Percentiles rank a stretch among this genome's conserved stretches.
Conservation (phyloP, 1,140 invertebrate species). For the Listronotus bonariensis region DNA sequence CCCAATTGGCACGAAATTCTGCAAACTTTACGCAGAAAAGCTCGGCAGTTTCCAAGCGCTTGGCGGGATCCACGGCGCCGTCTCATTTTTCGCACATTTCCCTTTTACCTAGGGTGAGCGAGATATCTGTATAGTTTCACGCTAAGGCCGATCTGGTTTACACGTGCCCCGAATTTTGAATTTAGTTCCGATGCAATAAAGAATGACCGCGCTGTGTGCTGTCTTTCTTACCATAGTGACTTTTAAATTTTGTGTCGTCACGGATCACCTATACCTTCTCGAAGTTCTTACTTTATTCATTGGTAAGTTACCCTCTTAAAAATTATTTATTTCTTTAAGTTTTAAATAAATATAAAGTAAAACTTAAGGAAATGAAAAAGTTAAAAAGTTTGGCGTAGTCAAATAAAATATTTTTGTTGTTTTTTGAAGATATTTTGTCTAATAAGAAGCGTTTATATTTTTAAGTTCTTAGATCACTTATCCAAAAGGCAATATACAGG, state of each 20-base stretch:
- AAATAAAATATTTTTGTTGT: no score
- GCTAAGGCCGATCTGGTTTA: conserved; percentile 8
- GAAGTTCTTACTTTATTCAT: conserved; percentile 11
- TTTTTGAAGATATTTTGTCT: no score
- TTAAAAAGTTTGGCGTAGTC: no score
- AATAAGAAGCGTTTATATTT: no score
- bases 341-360: not conserved
- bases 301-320: conserved; percentile 7
- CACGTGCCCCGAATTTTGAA: conserved; percentile 22
- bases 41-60: conserved; percentile 28
- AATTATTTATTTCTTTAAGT: not conserved
- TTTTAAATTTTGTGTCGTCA: conserved; percentile 29
- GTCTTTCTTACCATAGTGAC: conserved; percentile 21
- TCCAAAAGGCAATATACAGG: no score
- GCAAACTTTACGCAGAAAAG: conserved; percentile 29
- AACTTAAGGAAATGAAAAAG: no score
- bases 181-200: conserved; percentile 25
- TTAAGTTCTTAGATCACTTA: no score
- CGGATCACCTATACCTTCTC: conserved; percentile 14
- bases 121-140: conserved; percentile 35
- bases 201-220: conserved; percentile 24
- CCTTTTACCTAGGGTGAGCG: conserved; percentile 26
- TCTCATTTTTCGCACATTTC: conserved; percentile 30
- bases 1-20: conserved; percentile 20
- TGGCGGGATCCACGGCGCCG: conserved; percentile 22